Evolutionary conservation across 2,888 invertebrate species (phyloP).

Genomic region (Tenodera sinensis): DNA sequence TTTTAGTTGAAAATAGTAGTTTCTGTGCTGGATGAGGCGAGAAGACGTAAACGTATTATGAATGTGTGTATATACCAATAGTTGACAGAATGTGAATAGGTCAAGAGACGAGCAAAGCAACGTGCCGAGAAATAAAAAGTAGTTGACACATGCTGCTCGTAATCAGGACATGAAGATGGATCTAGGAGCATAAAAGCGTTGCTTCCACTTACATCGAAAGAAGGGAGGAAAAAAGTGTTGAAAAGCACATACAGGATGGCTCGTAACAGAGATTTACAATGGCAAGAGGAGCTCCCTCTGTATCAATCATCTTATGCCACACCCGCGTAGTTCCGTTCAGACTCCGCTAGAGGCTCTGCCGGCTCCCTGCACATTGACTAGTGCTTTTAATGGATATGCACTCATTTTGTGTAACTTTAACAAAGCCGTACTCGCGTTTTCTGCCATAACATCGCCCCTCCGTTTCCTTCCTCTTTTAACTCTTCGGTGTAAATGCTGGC

Average conservation of each 20-base stretch:
- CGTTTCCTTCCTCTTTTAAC: neutral
- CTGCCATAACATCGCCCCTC: neutral
- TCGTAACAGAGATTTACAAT: neutral
- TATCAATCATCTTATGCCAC: neutral
- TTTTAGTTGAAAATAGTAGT: too few relatives aligned
- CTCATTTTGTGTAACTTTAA: neutral
- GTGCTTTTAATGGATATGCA: neutral
- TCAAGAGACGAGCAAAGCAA: neutral
- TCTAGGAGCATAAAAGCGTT: neutral
- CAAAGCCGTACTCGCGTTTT: neutral
- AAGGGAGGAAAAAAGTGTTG: neutral
- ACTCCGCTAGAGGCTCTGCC: neutral
- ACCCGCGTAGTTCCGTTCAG: neutral
- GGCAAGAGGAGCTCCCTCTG: neutral
- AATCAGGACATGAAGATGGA: neutral
- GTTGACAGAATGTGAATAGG: neutral
- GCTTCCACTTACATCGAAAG: neutral
- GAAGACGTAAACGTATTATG: too few relatives aligned
- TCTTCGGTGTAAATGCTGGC: neutral
- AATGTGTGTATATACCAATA: too few relatives aligned
- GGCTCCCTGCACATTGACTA: neutral
- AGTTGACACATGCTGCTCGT: neutral
- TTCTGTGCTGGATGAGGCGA: too few relatives aligned
- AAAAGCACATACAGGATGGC: neutral
- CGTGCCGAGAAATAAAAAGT: neutral